phyloP scores from a whole-genome alignment of 2,113 vertebrate genomes.

The Mirza zaza region DNA sequence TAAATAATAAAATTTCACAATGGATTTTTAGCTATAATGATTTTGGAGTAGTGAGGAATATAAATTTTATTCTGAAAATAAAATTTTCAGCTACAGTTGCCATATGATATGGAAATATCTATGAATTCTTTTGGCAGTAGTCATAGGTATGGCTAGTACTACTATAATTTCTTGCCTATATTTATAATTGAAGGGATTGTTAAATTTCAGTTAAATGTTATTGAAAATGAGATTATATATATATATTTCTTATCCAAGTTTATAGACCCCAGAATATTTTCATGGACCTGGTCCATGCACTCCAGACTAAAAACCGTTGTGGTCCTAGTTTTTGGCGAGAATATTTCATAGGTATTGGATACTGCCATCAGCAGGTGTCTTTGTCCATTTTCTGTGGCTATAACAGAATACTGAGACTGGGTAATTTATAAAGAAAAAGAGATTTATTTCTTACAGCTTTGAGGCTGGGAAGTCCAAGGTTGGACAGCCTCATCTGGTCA shows the following conservation, averaged over 20 bases:
- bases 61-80: not conserved
- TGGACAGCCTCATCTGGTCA: not conserved
- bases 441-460: not conserved
- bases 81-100: not conserved
- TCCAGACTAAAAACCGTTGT: not conserved
- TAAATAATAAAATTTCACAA: not conserved
- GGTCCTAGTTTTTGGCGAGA: not conserved
- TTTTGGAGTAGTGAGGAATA: not conserved
- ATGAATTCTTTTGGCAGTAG: not conserved
- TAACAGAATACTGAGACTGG: not conserved
- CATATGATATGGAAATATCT: not conserved
- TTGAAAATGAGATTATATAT: not conserved
- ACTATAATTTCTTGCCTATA: not conserved
- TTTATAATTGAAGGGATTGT: not conserved
- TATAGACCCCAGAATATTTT: not conserved
- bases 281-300: not conserved
- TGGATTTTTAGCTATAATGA: not conserved
- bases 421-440: not conserved
- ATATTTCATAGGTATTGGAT: not conserved
- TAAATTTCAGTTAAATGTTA: not conserved
- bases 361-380: not conserved
- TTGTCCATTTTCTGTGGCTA: not conserved
- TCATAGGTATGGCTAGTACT: not conserved
- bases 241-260: not conserved
- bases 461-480: not conserved